These are phyloP conservation scores for Thymelicus sylvestris DNA, from an alignment of 2,888 invertebrate genomes.

Conservation along the genomic window DNA sequence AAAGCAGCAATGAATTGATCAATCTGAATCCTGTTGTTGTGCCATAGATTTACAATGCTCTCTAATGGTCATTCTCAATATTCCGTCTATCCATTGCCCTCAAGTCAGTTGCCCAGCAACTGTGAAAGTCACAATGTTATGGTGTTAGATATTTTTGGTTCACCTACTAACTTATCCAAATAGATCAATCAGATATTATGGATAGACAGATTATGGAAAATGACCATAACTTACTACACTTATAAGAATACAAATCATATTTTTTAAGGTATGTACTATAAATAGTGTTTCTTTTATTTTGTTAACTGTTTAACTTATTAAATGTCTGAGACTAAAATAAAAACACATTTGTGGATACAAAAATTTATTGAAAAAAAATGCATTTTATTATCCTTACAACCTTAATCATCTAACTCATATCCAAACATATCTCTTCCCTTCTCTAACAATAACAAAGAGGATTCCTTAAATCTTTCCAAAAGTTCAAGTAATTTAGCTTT, in stretches of 20 bases:
- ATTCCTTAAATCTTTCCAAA: slow-evolving; percentile 90
- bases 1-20: slow-evolving; percentile 96
- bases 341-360: slow-evolving; percentile 57
- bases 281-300: slow-evolving; percentile 18
- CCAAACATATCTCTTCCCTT: slow-evolving; percentile 94
- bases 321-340: slow-evolving; percentile 45
- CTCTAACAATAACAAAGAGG: slow-evolving; percentile 90
- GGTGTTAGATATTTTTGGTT: too few species aligned
- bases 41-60: slow-evolving; percentile 45
- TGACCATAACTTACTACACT: too few species aligned
- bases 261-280: not conserved
- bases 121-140: too few species aligned
- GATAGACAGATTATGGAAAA: too few species aligned
- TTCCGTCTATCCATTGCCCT: too few species aligned
- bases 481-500: slow-evolving; percentile 91
- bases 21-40: slow-evolving; percentile 87
- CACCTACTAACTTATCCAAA: too few species aligned
- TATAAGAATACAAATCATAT: slow-evolving; percentile 14
- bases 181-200: too few species aligned
- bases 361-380: slow-evolving; percentile 56
- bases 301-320: slow-evolving; percentile 33
- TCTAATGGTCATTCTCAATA: slow-evolving; percentile 3
- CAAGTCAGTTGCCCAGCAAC: too few species aligned
- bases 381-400: not conserved
- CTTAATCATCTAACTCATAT: slow-evolving; percentile 74